A percentile compares a stretch with the other conserved stretches of the same genome.
phyloP scores from a whole-genome alignment of 2,113 vertebrate species.

The Oceanites oceanicus region DNA sequence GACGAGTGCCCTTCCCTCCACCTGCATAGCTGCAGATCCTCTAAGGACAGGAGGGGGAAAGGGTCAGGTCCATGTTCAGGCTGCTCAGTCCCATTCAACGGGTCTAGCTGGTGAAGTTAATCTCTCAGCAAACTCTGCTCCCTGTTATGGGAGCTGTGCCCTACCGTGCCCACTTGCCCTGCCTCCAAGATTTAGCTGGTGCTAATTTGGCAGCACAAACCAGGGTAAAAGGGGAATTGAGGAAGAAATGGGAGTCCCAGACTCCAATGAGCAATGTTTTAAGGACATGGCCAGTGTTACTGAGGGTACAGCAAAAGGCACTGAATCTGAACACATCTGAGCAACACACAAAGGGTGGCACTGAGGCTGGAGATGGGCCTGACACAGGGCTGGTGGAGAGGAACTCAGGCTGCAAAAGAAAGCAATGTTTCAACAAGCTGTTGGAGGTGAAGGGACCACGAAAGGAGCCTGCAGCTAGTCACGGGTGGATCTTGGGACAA shows the following conservation, averaged over 20 bases:
- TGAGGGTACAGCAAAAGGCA: not conserved
- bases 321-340: not conserved
- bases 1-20: not conserved
- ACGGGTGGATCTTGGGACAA: not conserved
- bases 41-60: not conserved
- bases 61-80: rapidly evolving
- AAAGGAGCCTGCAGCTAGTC: not conserved
- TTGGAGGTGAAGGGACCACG: not conserved
- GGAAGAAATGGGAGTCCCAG: not conserved
- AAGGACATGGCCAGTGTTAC: not conserved
- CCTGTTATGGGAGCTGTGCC: not conserved
- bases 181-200: not conserved
- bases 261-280: not conserved
- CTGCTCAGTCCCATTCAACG: not conserved
- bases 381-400: not conserved
- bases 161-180: not conserved
- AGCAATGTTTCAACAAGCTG: not conserved
- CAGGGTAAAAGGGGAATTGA: not conserved
- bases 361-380: not conserved
- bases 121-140: not conserved
- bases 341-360: not conserved
- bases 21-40: not conserved
- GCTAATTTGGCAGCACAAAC: not conserved
- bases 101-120: not conserved
- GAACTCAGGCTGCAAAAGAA: not conserved